Evolutionary conservation across 2,797 vertebrate genomes (phyloP).

Genomic region (Sebastes diaconus): DNA sequence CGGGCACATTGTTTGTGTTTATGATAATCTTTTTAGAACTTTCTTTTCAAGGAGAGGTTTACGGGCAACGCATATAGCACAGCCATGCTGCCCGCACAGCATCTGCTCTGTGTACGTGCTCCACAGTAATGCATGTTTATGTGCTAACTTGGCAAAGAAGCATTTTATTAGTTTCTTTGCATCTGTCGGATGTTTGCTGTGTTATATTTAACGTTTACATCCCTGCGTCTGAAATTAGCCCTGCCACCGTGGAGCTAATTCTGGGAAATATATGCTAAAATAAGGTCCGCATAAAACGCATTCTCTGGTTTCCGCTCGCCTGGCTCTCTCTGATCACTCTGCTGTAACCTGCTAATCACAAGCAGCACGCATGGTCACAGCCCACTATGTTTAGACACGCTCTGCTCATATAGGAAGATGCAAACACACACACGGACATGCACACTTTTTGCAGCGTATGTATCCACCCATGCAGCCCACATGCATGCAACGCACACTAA

Average conservation of each 20-base stretch:
- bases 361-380: slow-evolving; percentile 60
- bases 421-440: slow-evolving; percentile 1
- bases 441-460: slow-evolving; percentile 4
- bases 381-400: slow-evolving; percentile 73
- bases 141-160: slow-evolving; percentile 44
- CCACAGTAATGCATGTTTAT: slow-evolving; percentile 37
- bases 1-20: slow-evolving; percentile 40
- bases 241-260: slow-evolving; percentile 63
- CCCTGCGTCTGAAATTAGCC: slow-evolving; percentile 61
- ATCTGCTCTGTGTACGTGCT: slow-evolving; percentile 20
- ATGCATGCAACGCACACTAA: slow-evolving; percentile 24
- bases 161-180: slow-evolving; percentile 71
- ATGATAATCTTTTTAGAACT: slow-evolving; percentile 41
- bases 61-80: slow-evolving; percentile 52
- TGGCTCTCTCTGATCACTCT: slow-evolving; percentile 65
- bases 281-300: slow-evolving; percentile 65
- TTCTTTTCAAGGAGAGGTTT: slow-evolving; percentile 44
- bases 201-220: slow-evolving; percentile 71
- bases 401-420: slow-evolving; percentile 34
- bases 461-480: slow-evolving; percentile 31
- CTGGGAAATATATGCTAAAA: slow-evolving; percentile 68
- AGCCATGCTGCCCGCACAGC: slow-evolving; percentile 29
- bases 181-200: slow-evolving; percentile 54
- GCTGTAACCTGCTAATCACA: slow-evolving; percentile 75
- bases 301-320: slow-evolving; percentile 70